Evolutionary conservation across 2,113 vertebrate species (phyloP).

Genomic region (Grammomys dolichurus): DNA sequence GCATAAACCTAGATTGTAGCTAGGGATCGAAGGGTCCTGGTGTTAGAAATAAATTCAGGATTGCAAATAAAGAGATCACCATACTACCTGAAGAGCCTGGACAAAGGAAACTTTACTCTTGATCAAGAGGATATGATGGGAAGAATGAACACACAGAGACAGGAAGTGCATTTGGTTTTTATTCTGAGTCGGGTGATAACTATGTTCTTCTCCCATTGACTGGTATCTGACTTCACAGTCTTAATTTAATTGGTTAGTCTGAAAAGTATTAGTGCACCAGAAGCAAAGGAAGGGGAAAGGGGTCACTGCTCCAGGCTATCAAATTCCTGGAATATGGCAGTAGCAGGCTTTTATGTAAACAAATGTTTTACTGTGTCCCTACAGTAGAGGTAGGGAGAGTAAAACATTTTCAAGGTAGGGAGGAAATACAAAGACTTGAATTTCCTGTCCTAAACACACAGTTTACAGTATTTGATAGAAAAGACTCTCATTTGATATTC

Average conservation of each 20-base stretch:
- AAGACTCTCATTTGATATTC: background rate
- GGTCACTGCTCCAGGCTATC: background rate
- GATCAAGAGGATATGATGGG: background rate
- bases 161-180: background rate
- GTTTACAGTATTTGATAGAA: background rate
- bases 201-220: background rate
- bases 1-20: background rate
- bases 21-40: background rate
- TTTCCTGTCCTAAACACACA: background rate
- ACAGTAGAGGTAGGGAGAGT: background rate
- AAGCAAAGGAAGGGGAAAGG: background rate
- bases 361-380: background rate
- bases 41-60: background rate
- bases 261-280: background rate
- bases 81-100: background rate
- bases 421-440: background rate
- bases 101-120: background rate
- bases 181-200: background rate
- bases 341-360: background rate
- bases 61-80: background rate
- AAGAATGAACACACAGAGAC: background rate
- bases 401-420: background rate
- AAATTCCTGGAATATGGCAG: background rate
- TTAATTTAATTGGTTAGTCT: background rate
- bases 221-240: background rate